Conservation (phyloP, 2,113 vertebrate genomes). For the Lanius ludovicianus region DNA sequence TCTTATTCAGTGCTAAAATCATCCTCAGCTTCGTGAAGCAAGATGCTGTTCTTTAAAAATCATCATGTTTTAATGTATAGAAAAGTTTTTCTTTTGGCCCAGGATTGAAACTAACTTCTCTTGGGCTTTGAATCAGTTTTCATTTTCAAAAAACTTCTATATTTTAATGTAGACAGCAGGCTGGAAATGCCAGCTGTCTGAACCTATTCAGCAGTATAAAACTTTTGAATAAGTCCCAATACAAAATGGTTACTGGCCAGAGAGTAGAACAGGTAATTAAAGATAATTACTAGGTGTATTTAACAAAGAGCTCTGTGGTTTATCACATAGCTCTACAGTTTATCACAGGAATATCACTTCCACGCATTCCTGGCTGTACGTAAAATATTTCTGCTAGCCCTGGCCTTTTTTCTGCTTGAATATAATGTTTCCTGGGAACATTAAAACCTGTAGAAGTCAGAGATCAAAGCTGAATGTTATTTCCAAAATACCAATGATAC, state of each 20-base stretch:
- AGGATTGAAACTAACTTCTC: not conserved
- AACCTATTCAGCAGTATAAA: not conserved
- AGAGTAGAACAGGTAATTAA: not conserved
- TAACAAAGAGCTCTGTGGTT: slow-evolving; percentile 15
- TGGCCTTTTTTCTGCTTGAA: not conserved
- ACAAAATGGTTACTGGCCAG: not conserved
- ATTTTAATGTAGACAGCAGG: not conserved
- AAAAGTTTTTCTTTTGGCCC: not conserved
- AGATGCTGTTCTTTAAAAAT: not conserved
- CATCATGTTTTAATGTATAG: not conserved
- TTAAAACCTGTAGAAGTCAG: slow-evolving; percentile 3
- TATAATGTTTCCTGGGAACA: not conserved
- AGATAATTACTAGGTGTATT: not conserved
- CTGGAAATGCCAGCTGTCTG: not conserved
- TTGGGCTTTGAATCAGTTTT: not conserved
- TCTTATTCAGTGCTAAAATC: not conserved
- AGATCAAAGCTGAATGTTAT: not conserved
- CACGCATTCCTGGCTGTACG: not conserved
- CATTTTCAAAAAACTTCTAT: not conserved
- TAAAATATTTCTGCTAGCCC: not conserved
- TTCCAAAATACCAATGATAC: slow-evolving; percentile 6
- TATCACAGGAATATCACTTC: not conserved
- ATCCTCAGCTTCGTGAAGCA: not conserved
- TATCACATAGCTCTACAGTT: not conserved
- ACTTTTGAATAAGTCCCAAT: not conserved